These are phyloP conservation scores for Acrobasis consociella DNA, from an alignment of 2,888 invertebrate species.

Conservation along the genomic window DNA sequence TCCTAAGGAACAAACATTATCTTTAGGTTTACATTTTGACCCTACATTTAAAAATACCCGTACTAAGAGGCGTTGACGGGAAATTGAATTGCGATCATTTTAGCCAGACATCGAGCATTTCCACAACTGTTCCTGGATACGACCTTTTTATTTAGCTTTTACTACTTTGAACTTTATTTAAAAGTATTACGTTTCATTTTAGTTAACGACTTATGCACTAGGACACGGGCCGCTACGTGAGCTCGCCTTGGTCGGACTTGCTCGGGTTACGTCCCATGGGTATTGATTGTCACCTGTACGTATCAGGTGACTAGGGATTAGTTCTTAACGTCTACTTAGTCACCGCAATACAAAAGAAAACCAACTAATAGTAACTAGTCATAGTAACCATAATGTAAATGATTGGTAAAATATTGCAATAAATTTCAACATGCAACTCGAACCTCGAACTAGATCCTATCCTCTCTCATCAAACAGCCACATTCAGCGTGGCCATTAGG, in stretches of 20 bases:
- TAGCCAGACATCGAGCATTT: not conserved
- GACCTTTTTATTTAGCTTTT: slow-evolving; percentile 6
- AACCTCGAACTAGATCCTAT: no score
- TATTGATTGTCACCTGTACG: slow-evolving; percentile 59
- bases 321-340: slow-evolving; percentile 23
- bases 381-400: no score
- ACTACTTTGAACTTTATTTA: slow-evolving; percentile 3
- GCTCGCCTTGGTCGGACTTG: slow-evolving; percentile 49
- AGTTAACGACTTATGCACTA: slow-evolving; percentile 12
- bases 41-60: no score
- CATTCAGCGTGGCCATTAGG: no score
- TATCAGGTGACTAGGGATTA: slow-evolving; percentile 56
- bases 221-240: slow-evolving; percentile 55
- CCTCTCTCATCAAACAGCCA: no score
- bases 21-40: no score
- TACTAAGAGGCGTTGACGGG: not conserved
- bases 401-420: no score
- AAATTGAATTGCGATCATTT: not conserved
- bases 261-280: slow-evolving; percentile 70
- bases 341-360: slow-evolving; percentile 1
- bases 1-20: no score
- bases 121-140: slow-evolving; percentile 17
- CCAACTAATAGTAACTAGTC: not conserved
- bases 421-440: no score
- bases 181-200: not conserved